These are phyloP conservation scores for Lepas anatifera DNA, from an alignment of 2,888 invertebrate species.

Conservation along the genomic window DNA sequence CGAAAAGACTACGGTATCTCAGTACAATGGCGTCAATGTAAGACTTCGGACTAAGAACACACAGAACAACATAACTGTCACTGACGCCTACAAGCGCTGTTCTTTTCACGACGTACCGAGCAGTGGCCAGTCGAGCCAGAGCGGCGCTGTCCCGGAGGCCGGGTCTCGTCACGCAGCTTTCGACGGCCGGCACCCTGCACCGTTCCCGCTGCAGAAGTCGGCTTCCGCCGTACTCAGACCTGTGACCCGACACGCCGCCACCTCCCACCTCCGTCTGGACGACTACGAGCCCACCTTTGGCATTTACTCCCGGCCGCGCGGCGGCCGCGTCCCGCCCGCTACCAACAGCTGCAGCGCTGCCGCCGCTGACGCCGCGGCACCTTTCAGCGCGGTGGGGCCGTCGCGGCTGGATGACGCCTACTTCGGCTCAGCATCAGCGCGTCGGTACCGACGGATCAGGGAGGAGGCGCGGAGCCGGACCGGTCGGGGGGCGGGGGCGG, in stretches of 20 bases:
- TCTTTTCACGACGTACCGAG: no score
- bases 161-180: not conserved
- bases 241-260: not conserved
- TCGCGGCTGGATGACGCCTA: not conserved
- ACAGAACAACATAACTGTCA: no score
- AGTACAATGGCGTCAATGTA: no score
- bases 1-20: no score
- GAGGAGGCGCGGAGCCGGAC: not conserved
- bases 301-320: not conserved
- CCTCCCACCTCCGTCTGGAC: not conserved
- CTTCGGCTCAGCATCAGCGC: not conserved
- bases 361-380: not conserved
- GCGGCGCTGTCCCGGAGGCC: no score
- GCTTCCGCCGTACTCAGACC: not conserved
- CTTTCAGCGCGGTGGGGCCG: not conserved
- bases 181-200: not conserved
- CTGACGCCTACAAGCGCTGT: not conserved
- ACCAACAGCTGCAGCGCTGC: no score
- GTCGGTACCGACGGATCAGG: not conserved
- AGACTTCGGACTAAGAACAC: no score
- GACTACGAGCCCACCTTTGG: slow-evolving; percentile 8
- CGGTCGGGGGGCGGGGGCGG: not conserved
- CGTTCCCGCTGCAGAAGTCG: slow-evolving; percentile 10
- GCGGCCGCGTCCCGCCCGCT: not conserved
- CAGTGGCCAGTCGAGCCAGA: no score